phyloP scores from a whole-genome alignment of 2,888 invertebrate genomes.

The Liopterus haemorrhoidalis region DNA sequence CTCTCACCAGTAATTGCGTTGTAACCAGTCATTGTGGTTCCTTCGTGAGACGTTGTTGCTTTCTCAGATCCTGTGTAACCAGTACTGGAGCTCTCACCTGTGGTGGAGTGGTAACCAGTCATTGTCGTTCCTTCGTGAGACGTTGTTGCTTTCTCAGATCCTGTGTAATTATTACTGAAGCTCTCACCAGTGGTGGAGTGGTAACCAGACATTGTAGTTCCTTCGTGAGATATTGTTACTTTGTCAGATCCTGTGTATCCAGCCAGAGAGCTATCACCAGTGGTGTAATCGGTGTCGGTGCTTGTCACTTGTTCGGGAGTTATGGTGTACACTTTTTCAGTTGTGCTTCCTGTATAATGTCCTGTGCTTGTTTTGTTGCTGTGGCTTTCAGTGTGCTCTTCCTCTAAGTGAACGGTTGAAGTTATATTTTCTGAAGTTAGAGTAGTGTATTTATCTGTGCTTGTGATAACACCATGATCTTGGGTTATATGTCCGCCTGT shows the following conservation, averaged over 20 bases:
- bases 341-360: background rate
- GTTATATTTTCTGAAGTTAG: background rate
- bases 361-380: conserved; percentile 2
- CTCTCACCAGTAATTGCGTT: too few species aligned
- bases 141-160: conserved; percentile 10
- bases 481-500: background rate
- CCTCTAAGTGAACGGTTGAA: background rate
- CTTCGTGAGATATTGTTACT: conserved; percentile 1
- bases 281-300: too few species aligned
- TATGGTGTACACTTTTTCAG: conserved; percentile 6
- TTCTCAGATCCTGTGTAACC: too few species aligned
- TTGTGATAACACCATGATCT: background rate
- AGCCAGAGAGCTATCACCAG: conserved; percentile 4
- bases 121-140: conserved; percentile 1
- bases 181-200: too few species aligned
- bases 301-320: conserved; percentile 4
- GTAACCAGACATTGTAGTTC: too few species aligned
- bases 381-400: background rate
- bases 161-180: conserved; percentile 13
- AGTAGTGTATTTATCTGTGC: conserved; percentile 9
- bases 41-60: too few species aligned
- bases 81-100: too few species aligned
- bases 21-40: too few species aligned
- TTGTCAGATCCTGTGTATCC: background rate
- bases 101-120: too few species aligned